Percentiles rank a stretch among this genome's conserved stretches.
These are phyloP conservation scores for Halocaridina rubra DNA, from an alignment of 2,888 invertebrate genomes.

Conservation along the genomic window DNA sequence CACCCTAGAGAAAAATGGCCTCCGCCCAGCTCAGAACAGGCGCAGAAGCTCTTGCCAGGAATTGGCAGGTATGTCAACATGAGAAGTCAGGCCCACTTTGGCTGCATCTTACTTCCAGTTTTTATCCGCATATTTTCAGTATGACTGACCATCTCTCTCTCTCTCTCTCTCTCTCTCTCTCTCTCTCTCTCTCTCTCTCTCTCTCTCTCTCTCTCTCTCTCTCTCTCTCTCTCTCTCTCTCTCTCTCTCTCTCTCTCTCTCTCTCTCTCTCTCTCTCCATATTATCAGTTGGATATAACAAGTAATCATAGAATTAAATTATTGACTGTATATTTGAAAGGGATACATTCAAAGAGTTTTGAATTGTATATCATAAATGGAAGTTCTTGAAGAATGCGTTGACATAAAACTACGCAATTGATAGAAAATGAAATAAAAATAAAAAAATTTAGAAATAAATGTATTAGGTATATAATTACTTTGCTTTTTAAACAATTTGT, in stretches of 20 bases:
- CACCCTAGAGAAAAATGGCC: slow-evolving; percentile 36
- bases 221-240: background rate
- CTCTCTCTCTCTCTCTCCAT: background rate
- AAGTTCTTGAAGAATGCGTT: too few relatives aligned
- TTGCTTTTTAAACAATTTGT: too few relatives aligned
- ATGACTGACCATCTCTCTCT: background rate
- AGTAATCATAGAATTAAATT: too few relatives aligned
- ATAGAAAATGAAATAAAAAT: too few relatives aligned
- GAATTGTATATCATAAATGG: too few relatives aligned
- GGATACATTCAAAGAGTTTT: too few relatives aligned
- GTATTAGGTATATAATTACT: too few relatives aligned
- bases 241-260: background rate
- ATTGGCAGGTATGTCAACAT: background rate
- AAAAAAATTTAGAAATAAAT: too few relatives aligned
- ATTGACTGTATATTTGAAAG: too few relatives aligned
- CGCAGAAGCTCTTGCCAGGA: background rate
- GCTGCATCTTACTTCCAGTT: background rate
- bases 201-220: background rate
- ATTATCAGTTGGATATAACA: too few relatives aligned
- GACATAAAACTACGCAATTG: too few relatives aligned
- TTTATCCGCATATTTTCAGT: background rate
- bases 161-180: background rate
- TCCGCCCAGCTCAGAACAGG: slow-evolving; percentile 21
- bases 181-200: background rate
- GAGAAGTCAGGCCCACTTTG: background rate